Base-by-base conservation (phyloP, 2,113 vertebrate genomes). In the Lamprotornis superbus region DNA sequence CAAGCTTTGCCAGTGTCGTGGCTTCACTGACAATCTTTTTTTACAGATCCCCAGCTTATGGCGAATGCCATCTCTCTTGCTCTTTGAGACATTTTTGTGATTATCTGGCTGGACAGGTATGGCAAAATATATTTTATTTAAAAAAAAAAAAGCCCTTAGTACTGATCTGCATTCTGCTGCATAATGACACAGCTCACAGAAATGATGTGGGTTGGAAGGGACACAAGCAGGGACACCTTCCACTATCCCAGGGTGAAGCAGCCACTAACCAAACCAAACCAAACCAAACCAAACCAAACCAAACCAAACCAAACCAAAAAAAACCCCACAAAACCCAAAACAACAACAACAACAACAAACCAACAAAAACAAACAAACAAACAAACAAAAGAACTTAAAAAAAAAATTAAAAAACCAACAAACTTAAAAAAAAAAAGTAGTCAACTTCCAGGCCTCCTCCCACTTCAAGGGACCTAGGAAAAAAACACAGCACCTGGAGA, bases 1-100 rank as follows among this genome's bases (percentile, higher is more conserved):
- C 27, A 17, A 19, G 47, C 2, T 2, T 3, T 63, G 68, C 35
- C 12, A 12, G 39, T 9, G 25, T 37, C 1, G 0, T 42, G 64
- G 40, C 33, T 70, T 53, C 17, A 37, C 42, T 21, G 53, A 13
- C 12, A 23, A n/a, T 22, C 39, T 39, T 39, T 39, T 37, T 73
- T 24, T 33, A 47, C 49, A 61, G 67, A 89, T 2, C 10, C 16
- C 6, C n/a, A 83, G 82, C 16, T 37, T 28, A 13, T 30, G 37
- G 22, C 25, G 11, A 40, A 24, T 28, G 52, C 8, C 35, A 20
- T 64, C 52, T 35, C 52, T 30, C 39, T 47, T 74, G 40, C 76
- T 81, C 13, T 28, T 50, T 20, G 8, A 46, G 23, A n/a, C 30
- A 50, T 31, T 46, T 89, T 24, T 63, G 37, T 70, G 17, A 74